Evolutionary conservation across 2,797 vertebrate genomes (phyloP), one percentile per base, ranked within the genome.

Genomic region (Falco columbarius): DNA sequence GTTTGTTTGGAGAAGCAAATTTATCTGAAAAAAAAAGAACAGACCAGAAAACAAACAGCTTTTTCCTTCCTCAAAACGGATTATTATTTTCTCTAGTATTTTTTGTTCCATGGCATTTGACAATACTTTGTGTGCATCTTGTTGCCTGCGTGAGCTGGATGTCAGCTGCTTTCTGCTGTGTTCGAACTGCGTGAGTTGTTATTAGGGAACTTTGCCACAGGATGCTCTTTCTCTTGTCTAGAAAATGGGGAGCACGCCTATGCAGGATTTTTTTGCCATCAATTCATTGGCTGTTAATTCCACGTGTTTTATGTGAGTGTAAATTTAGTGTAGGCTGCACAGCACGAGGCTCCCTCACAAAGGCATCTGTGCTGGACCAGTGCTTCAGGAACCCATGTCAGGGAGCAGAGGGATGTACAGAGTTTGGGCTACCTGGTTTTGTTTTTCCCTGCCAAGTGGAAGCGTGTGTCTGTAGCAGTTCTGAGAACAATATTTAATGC

Each of bases 321-420:
- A 62, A 54, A 77, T n/a, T n/a, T 47, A 54, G 40, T 1, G 2
- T 4, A n/a, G 46, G 44, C 54, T 0, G 0, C 19, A 3, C 32
- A 63, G 54, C 14, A 34, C 1, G 3, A 52, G 62, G 38, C 55
- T 59, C 12, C 32, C 68, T 76, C 55, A 9, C 22, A 27, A 67
- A 59, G 32, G 17, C 38, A 30, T n/a, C 52, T 61, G 26, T 27
- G 58, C 56, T 27, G 40, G 56, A 22, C 14, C 40, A 5, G 30
- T 8, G 44, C 61, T 58, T 34, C 71, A 36, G 70, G 30, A 66
- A 30, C 24, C 20, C 61, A 5, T 1, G 1, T 21, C 40, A 19
- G 40, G 59, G 61, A 36, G 34, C 26, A 12, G 52, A 23, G 61
- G 30, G 44, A 51, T 32, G 18, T 8, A 7, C 4, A 14, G 22